Base-by-base conservation (phyloP, 2,888 invertebrate species). In the Agrilus cyanescens region DNA sequence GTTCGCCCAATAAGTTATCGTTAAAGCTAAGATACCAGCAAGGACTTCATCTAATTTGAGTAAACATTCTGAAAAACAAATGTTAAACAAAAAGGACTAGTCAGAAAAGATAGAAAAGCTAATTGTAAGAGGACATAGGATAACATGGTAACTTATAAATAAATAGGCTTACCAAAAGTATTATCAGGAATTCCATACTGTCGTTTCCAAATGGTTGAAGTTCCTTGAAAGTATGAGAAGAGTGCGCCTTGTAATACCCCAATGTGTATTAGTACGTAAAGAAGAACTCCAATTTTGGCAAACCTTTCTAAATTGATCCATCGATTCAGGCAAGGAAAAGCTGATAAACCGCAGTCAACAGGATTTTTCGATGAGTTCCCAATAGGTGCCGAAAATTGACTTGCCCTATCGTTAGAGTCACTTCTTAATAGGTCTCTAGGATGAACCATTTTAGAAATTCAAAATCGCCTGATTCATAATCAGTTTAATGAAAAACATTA, bases 1-100 rank as follows among this genome's bases (percentile, higher is more conserved):
- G 48, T 75, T 71, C 1, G 77, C 76, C 71, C 72, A 76, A 53
- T 75, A 75, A 6, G 76, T 69, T 12, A 77, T 59, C 1, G 61
- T 41, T 15, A 78, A 50, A 0, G 74, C 76, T 31, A 75, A 61
- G 4, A 74, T 16, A 3, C 73, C 71, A 47, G 72, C 72, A 37
- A 73, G 68, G 4, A 78, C 60, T 32, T 75, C 74, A 46, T 73
- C 71, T 37, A 66, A 60, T 4, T 72, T 68, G 20, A 76, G 56
- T 1, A 78, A 57, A 76, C 76, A 78, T 55, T 75, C 80, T 80
- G 52, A 12, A 67, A 67, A 46, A 46, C 35, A 14, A 41, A 31
- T 39, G 16, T 16, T 37, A 34, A 25, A 12, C 12, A 42, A 16
- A 20, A 33, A 32, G 14, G 14, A 8, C 8, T 25, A 25, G 3